These are phyloP conservation scores for Enteromius mattozi DNA, from an alignment of 2,797 vertebrate genomes.

Conservation along the genomic window DNA sequence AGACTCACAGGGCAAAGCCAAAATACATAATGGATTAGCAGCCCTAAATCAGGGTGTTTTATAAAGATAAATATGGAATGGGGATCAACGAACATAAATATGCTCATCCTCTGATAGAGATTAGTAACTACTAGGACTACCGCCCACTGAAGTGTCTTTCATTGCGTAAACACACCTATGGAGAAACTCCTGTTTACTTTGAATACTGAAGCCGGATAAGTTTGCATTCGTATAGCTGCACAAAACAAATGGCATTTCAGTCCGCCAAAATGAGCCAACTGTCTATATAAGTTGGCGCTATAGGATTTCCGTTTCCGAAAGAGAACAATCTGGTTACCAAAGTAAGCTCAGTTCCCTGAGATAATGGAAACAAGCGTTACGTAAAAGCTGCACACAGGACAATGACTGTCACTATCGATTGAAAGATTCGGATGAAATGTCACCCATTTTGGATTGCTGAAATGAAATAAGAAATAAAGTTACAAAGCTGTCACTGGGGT, in stretches of 20 bases:
- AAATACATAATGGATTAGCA: not conserved
- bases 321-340: too few relatives aligned
- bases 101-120: not conserved
- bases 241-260: too few relatives aligned
- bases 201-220: not conserved
- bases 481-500: too few relatives aligned
- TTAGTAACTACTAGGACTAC: not conserved
- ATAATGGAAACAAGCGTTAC: not conserved
- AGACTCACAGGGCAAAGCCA: not conserved
- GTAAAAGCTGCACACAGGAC: not conserved
- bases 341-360: too few relatives aligned
- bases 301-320: too few relatives aligned
- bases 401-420: not conserved
- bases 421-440: not conserved
- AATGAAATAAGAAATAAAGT: too few relatives aligned
- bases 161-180: too few relatives aligned
- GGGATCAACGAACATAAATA: constrained; percentile 2
- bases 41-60: not conserved
- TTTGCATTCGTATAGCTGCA: too few relatives aligned
- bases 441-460: not conserved
- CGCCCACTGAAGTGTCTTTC: not conserved
- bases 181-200: not conserved
- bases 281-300: too few relatives aligned
- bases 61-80: constrained; percentile 3
- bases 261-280: too few relatives aligned